Evolutionary conservation across 53 echinoderm and acorn worm genomes (phyloP), one percentile per base, ranked within the genome.

Genomic region (Paracentrotus lividus): DNA sequence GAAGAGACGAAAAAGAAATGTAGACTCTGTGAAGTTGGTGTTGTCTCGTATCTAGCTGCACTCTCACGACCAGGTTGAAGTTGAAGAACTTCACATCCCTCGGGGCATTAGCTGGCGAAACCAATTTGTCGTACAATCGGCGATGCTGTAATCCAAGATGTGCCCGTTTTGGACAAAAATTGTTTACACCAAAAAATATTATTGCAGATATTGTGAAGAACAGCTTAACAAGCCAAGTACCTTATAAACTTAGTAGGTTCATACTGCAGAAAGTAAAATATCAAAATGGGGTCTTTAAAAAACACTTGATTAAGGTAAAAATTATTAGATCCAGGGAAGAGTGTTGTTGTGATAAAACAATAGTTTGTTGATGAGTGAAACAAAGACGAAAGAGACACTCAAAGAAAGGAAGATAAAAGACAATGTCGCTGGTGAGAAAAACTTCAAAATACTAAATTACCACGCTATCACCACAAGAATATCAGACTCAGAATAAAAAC

Each of bases 121-220:
- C 86, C 56, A 86, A 86, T 86, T 86, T 86, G 86, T 86, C 86
- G 20, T 56, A 33, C 54, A 86, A 86, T 56, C 34, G 49, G 27
- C 49, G 85, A 52, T 27, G 85, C 32, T 0, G 86, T 86, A 86
- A 86, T 86, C 33, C 86, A 29, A 86, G 86, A 86, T 55, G 53
- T 21, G 21, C 34, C 56, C 15, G n/a, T 86, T 86, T 86, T 86
- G 32, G 86, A 55, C 53, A 55, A 56, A 56, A 52, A 43, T 27
- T 51, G 52, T 86, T 86, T 55, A 56, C 36, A 56, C 56, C 33
- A 86, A 81, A 8, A 47, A 18, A 0, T 47, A 26, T 81, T 45
- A 27, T 81, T 4, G 45, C 44, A 24, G 9, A 45, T 49, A n/a
- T n/a, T 45, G 38, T 7, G 36, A 7, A 27, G 10, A 14, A 69